Percentiles rank a stretch among this genome's conserved stretches.
Evolutionary conservation across 1,140 invertebrate genomes (phyloP).

Genomic region (Episyrphus balteatus): DNA sequence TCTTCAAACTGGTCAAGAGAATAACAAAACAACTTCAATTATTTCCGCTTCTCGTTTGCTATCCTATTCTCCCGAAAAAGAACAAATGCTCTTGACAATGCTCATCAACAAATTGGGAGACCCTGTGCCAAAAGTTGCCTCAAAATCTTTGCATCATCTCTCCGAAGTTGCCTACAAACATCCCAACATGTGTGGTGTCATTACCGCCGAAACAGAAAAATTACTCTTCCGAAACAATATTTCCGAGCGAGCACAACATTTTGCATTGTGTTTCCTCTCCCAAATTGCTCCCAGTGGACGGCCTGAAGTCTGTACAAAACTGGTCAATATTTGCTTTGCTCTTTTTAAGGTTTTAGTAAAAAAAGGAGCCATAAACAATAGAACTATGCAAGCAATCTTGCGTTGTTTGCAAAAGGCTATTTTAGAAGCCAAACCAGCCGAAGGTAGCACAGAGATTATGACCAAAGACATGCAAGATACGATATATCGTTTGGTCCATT

Average conservation of each 20-base stretch:
- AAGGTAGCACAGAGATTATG: slow-evolving; percentile 23
- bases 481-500: slow-evolving; percentile 80
- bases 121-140: slow-evolving; percentile 74
- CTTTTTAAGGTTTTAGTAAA: slow-evolving; percentile 91
- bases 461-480: slow-evolving; percentile 48
- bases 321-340: slow-evolving; percentile 88
- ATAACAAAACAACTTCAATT: slow-evolving; percentile 73
- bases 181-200: slow-evolving; percentile 83
- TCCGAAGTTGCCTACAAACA: slow-evolving; percentile 73
- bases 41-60: slow-evolving; percentile 68
- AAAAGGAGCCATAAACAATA: slow-evolving; percentile 80
- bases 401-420: slow-evolving; percentile 33
- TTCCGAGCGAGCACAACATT: slow-evolving; percentile 77
- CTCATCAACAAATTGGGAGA: slow-evolving; percentile 95
- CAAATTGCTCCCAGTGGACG: slow-evolving; percentile 57
- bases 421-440: slow-evolving; percentile 22
- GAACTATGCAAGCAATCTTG: slow-evolving; percentile 79
- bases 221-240: slow-evolving; percentile 81
- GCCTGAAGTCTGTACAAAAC: slow-evolving; percentile 60
- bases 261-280: slow-evolving; percentile 83
- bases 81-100: slow-evolving; percentile 68
- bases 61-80: slow-evolving; percentile 75
- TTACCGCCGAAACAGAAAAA: slow-evolving; percentile 80
- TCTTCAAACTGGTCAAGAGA: slow-evolving; percentile 42
- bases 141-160: slow-evolving; percentile 78